Percentiles rank a stretch among this genome's conserved stretches.
Conservation (phyloP, 2,888 invertebrate genomes). For the Clusia tigrina region DNA sequence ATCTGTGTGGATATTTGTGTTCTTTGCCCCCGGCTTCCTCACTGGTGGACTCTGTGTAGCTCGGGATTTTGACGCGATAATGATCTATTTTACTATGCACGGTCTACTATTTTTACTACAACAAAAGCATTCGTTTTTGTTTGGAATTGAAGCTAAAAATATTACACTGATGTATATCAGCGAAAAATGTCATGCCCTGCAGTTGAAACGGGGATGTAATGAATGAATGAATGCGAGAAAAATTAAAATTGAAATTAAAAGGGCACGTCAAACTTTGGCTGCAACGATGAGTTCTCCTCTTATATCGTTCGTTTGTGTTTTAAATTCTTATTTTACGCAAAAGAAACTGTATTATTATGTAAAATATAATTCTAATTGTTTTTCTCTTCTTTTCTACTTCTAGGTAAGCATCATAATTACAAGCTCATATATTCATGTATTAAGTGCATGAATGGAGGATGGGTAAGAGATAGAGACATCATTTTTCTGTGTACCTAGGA, state of each 20-base stretch:
- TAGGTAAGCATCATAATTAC: slow-evolving; percentile 18
- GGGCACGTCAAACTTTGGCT: too few species aligned
- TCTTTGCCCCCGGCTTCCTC: neutral
- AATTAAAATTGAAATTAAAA: too few species aligned
- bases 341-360: too few species aligned
- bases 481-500: too few species aligned
- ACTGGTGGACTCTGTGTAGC: neutral
- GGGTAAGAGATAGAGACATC: neutral
- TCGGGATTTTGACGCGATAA: slow-evolving; percentile 1
- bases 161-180: slow-evolving; percentile 48
- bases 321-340: too few species aligned
- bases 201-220: too few species aligned
- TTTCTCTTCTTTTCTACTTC: neutral
- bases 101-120: neutral
- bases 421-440: too few species aligned
- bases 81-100: slow-evolving; percentile 10
- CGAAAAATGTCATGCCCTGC: too few species aligned
- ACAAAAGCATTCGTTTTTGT: neutral
- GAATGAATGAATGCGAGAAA: too few species aligned
- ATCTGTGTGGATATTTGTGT: slow-evolving; percentile 53
- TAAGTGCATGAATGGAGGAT: too few species aligned
- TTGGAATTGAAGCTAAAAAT: slow-evolving; percentile 18
- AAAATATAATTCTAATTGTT: slow-evolving; percentile 7
- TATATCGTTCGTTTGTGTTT: too few species aligned
- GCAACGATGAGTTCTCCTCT: too few species aligned